Conservation (phyloP, 2,113 vertebrate genomes). For the Vombatus ursinus region DNA sequence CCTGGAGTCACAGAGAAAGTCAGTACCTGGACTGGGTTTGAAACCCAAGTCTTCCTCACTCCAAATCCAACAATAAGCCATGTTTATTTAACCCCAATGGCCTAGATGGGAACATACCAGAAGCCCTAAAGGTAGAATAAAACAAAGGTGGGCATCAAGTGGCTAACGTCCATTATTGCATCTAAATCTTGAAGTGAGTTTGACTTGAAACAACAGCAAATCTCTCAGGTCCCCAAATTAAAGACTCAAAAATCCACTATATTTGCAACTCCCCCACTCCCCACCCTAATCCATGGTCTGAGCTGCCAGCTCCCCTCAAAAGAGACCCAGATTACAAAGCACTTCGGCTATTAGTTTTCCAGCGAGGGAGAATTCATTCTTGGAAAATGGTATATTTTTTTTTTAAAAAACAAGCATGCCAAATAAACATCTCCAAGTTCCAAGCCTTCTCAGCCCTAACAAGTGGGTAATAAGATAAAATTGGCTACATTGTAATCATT, state of each 20-base stretch:
- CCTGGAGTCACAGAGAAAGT: not conserved
- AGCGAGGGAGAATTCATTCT: not conserved
- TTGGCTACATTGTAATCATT: slow-evolving; percentile 2
- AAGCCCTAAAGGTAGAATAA: slow-evolving; percentile 36
- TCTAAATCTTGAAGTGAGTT: slow-evolving; percentile 21
- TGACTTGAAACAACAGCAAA: slow-evolving; percentile 3
- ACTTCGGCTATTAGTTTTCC: not conserved
- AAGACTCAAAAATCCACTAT: slow-evolving; percentile 10
- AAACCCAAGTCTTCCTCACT: not conserved
- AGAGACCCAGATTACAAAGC: not conserved
- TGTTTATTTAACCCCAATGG: slow-evolving; percentile 12
- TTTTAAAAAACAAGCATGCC: slow-evolving; percentile 19
- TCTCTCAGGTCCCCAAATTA: not conserved
- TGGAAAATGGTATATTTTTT: slow-evolving; percentile 5
- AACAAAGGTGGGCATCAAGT: slow-evolving; percentile 71
- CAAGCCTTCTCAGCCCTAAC: not conserved
- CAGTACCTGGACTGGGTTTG: not conserved
- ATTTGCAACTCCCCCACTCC: not conserved
- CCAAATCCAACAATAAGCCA: not conserved
- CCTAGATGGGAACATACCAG: not conserved
- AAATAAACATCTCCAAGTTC: not conserved
- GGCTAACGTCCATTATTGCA: slow-evolving; percentile 72
- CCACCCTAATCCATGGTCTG: not conserved
- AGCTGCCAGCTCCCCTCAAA: not conserved
- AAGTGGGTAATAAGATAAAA: not conserved